Base-by-base conservation (phyloP, 2,113 vertebrate genomes). In the Caranx melampygus region DNA sequence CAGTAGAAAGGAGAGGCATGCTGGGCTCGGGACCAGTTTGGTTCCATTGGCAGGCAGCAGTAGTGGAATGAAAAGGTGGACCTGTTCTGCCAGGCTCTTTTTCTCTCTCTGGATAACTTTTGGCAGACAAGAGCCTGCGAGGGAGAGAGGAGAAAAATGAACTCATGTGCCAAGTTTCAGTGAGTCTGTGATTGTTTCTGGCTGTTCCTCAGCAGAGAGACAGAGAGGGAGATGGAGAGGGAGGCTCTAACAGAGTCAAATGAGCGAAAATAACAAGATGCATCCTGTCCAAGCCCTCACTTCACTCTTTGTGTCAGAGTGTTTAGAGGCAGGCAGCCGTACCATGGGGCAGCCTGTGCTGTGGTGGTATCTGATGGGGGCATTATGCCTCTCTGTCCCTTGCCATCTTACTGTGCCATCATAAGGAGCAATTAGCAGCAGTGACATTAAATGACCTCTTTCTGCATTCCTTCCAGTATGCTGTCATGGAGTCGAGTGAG, bases 381-480 rank as follows among this genome's bases (percentile, higher is more conserved):
- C 42, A 51, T 73, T 81, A 15, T 49, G 13, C 15, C 35, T 52
- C 55, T 57, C 54, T 11, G 26, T 40, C 58, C 15, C 10, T 51
- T 45, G 47, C 74, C 58, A 57, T 75, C 61, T 72, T 5, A 61
- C 31, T 62, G 63, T 59, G 60, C 66, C 77, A 82, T 71, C 68
- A 61, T 7, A 14, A 62, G 13, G 45, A 64, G 51, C 79, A 90
- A 85, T 91, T 87, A 91, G 60, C 79, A 49, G 11, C 59, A 72
- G 45, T 70, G 70, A 75, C 78, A 88, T 90, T 82, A 85, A 90
- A 70, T 62, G 45, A 74, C 68, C 80, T 61, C 58, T 61, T 68
- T 54, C 42, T 82, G 80, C 91, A 91, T 93, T 93, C 86, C 78
- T 92, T 93, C 91, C 91, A 82, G 76, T 76, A 54, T 70, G 86